Base-by-base conservation (phyloP, 64 coral and sea anemone species). In the Trachythela sp. region DNA sequence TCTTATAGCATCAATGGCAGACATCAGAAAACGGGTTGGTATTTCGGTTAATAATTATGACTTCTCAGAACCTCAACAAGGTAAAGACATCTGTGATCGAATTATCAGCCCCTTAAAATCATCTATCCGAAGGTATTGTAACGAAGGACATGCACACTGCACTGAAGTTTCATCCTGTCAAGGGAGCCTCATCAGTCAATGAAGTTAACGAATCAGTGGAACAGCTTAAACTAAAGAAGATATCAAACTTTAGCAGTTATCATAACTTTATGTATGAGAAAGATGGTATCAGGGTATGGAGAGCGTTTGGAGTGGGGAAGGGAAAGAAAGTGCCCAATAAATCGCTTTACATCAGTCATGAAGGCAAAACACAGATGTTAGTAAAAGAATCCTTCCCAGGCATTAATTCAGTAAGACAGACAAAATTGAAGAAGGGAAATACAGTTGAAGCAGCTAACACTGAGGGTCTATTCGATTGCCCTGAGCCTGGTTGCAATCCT, bases 311-410 rank as follows among this genome's bases (percentile, higher is more conserved):
- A 77, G 32, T 50, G 31, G 84, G 84, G 5, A 52, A 58, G 29
- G 59, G 90, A 36, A 91, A 86, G 90, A 48, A 88, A 51, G 52
- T 84, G 39, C 37, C 50, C 7, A 58, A 32, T 85, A 41, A 88
- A 48, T 34, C 85, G 76, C 39, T 88, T 48, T 9, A 84, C 36
- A 88, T 72, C 84, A 45, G 45, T 36, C 58, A 40, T 54, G 85
- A 94, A 89, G 92, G 84, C 42, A 90, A 75, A 39, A 90, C 85
- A 32, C 70, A 50, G 41, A 48, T 94, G 75, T 13, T 83, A 39
- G 85, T 80, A 35, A 80, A 80, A 80, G 75, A 80, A 30, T 34
- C 75, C 11, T 80, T 80, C 34, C 30, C 30, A 80, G 34, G 37
- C 14, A 80, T 80, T 37, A 35, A 80, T 36, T 35, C 75, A 35